phyloP scores from a whole-genome alignment of 2,888 invertebrate species.

The Epirrhoe tristata region DNA sequence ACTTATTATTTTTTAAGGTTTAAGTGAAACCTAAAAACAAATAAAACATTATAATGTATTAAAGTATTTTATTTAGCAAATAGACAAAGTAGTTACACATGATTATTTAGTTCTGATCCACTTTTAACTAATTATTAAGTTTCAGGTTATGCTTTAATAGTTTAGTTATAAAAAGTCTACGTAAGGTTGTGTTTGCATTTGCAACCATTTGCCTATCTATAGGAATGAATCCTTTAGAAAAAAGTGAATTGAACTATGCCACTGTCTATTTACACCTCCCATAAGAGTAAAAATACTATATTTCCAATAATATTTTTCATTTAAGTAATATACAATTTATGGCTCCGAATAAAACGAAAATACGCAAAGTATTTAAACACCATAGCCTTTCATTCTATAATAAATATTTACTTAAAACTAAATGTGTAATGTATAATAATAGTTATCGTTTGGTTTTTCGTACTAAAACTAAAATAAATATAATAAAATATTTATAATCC shows the following conservation, averaged over 20 bases:
- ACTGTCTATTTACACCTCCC: conserved; percentile 49
- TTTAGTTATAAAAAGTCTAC: neutral
- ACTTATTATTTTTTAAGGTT: neutral
- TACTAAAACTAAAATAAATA: conserved; percentile 65
- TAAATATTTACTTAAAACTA: conserved; percentile 55
- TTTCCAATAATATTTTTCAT: conserved; percentile 28
- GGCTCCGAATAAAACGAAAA: conserved; percentile 52
- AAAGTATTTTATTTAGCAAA: conserved; percentile 60
- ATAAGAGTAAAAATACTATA: conserved; percentile 34
- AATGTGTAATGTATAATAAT: conserved; percentile 57
- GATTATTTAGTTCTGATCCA: conserved; percentile 27
- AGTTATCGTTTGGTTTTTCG: conserved; percentile 73
- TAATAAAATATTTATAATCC: conserved; percentile 39
- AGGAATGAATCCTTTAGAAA: no score
- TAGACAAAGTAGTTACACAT: conserved; percentile 52
- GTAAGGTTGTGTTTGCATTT: no score
- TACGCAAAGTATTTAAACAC: conserved; percentile 47
- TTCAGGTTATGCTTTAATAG: neutral
- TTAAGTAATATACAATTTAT: conserved; percentile 50
- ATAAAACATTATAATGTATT: conserved; percentile 25
- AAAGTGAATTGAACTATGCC: conserved; percentile 18
- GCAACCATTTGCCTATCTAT: no score
- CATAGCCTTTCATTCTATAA: conserved; percentile 55
- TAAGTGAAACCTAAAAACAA: neutral
- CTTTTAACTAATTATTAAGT: conserved; percentile 19